Percentiles rank a stretch among this genome's conserved stretches.
These are phyloP conservation scores for Triplophysa tibetana DNA, from an alignment of 2,113 vertebrate species.

Conservation along the genomic window DNA sequence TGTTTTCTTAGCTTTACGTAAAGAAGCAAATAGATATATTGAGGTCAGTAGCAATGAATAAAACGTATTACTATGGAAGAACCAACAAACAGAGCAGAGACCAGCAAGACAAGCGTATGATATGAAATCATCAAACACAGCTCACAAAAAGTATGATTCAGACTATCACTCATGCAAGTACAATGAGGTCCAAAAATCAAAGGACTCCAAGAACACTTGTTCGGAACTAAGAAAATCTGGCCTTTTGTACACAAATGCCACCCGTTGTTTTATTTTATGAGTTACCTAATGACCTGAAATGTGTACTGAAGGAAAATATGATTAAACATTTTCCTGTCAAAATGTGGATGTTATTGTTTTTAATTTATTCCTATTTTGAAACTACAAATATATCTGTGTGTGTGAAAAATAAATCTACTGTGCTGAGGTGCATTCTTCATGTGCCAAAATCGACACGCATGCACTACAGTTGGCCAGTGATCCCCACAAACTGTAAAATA, in stretches of 20 bases:
- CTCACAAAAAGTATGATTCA: neutral
- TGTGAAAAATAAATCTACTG: neutral
- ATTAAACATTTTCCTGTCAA: too few relatives aligned
- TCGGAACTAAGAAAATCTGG: too few relatives aligned
- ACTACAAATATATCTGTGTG: neutral
- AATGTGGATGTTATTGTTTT: too few relatives aligned
- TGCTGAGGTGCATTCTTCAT: neutral
- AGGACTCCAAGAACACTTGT: too few relatives aligned
- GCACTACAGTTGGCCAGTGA: neutral
- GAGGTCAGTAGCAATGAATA: constrained; percentile 21
- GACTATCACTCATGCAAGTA: too few relatives aligned
- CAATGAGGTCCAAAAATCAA: too few relatives aligned
- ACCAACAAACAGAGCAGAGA: constrained; percentile 42
- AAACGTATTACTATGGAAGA: constrained; percentile 23
- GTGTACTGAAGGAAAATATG: too few relatives aligned
- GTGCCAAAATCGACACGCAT: neutral
- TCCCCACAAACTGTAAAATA: neutral
- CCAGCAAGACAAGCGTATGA: constrained; percentile 44
- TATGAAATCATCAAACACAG: neutral
- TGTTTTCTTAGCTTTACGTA: constrained; percentile 13
- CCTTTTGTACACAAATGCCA: too few relatives aligned
- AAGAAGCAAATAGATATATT: constrained; percentile 28
- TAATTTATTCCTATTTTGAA: too few relatives aligned
- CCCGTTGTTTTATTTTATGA: too few relatives aligned
- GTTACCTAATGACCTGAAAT: too few relatives aligned